These are phyloP conservation scores for Ichneumoninae sp. DNA, from an alignment of 2,888 invertebrate genomes.

Conservation along the genomic window DNA sequence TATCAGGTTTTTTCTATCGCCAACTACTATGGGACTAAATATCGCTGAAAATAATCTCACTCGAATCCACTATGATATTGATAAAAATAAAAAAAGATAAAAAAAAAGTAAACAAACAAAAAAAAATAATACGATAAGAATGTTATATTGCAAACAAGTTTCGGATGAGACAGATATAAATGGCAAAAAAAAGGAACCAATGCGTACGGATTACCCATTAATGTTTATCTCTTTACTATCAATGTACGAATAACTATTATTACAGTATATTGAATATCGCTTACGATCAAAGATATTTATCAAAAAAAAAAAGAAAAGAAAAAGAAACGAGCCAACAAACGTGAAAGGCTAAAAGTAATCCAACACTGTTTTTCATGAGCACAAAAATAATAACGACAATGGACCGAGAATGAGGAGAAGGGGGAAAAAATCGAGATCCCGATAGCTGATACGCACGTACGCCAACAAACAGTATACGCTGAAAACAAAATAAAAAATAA, in stretches of 20 bases:
- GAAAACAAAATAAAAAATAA: background rate
- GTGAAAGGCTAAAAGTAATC: background rate
- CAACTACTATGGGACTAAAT: conserved; percentile 79
- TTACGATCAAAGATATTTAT: conserved; percentile 45
- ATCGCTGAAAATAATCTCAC: conserved; percentile 72
- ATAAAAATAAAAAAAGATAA: conserved; percentile 8
- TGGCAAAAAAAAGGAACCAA: conserved; percentile 23
- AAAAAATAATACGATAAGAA: conserved; percentile 41
- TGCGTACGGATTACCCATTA: conserved; percentile 8
- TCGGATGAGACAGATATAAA: conserved; percentile 40
- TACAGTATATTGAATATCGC: conserved; percentile 20
- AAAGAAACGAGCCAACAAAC: conserved; percentile 4
- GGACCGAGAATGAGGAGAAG: background rate
- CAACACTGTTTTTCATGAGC: conserved; percentile 6
- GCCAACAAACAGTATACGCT: conserved; percentile 8
- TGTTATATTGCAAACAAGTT: conserved; percentile 48
- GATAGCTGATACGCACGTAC: conserved; percentile 2
- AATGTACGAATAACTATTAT: conserved; percentile 34
- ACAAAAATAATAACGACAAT: background rate
- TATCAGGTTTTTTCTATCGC: conserved; percentile 79
- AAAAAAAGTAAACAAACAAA: conserved; percentile 4
- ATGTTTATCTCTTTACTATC: conserved; percentile 38
- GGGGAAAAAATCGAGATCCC: background rate
- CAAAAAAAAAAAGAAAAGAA: background rate
- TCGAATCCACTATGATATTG: conserved; percentile 52